Evolutionary conservation across 2,797 vertebrate species (phyloP).

Genomic region (Myoxocephalus aenaeus): DNA sequence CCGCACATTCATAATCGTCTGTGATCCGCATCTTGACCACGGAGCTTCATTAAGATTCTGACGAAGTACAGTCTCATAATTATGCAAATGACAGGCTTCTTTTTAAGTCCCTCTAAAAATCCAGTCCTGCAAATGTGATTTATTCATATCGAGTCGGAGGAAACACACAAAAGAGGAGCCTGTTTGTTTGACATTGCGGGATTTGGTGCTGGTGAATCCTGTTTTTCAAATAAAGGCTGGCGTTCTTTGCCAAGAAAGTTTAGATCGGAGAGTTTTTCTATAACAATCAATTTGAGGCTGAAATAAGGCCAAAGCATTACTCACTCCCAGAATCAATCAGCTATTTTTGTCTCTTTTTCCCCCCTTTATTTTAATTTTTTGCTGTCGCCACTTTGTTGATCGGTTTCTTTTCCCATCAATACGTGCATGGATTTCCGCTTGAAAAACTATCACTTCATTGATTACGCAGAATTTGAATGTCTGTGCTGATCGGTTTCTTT

Average conservation of each 20-base stretch:
- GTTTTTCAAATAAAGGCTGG: slow-evolving; percentile 26
- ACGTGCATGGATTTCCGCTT: slow-evolving; percentile 15
- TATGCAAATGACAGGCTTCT: slow-evolving; percentile 24
- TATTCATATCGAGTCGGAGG: slow-evolving; percentile 8
- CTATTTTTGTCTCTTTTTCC: not conserved
- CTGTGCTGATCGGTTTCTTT: not conserved
- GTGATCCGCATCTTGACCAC: slow-evolving; percentile 25
- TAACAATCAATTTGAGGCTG: slow-evolving; percentile 7
- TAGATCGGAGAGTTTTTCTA: slow-evolving; percentile 1
- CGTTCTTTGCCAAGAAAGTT: slow-evolving; percentile 29
- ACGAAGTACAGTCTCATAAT: slow-evolving; percentile 26
- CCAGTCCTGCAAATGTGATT: not conserved
- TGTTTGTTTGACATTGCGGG: not conserved
- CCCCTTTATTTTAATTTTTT: not conserved
- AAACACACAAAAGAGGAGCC: slow-evolving; percentile 7
- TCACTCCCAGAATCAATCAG: slow-evolving; percentile 26
- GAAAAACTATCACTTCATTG: not conserved
- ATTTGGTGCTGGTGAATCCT: slow-evolving; percentile 10
- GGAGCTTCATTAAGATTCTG: slow-evolving; percentile 34
- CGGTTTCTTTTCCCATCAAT: slow-evolving; percentile 24
- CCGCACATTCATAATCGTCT: slow-evolving; percentile 17
- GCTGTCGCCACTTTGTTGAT: slow-evolving; percentile 27
- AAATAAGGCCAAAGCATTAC: slow-evolving; percentile 30
- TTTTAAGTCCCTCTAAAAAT: slow-evolving; percentile 23
- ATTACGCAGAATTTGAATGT: not conserved